Evolutionary conservation across 2,888 invertebrate species (phyloP).

Genomic region (Bugulina stolonifera): DNA sequence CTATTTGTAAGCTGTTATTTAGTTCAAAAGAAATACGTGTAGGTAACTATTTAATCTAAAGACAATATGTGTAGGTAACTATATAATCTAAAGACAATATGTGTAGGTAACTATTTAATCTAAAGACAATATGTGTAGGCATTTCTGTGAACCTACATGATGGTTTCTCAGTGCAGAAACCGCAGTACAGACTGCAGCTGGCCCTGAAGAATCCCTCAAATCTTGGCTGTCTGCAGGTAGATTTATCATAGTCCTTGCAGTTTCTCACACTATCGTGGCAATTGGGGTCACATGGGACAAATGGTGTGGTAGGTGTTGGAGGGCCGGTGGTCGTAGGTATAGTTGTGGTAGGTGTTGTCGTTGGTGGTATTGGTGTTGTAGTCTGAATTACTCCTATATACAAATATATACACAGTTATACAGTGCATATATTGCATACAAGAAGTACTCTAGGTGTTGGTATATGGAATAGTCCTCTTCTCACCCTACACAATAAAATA

Average conservation of each 20-base stretch:
- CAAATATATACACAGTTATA: too few relatives aligned
- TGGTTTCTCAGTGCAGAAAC: constrained; percentile 13
- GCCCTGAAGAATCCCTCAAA: constrained; percentile 1
- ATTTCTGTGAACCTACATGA: too few relatives aligned
- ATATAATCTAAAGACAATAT: too few relatives aligned
- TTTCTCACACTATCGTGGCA: background rate
- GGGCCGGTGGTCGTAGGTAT: background rate
- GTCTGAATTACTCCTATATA: background rate
- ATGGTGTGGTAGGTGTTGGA: background rate
- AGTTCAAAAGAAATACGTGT: too few relatives aligned
- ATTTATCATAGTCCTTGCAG: background rate
- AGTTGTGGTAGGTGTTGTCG: constrained; percentile 1
- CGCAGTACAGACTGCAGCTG: constrained; percentile 1
- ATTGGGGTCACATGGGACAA: constrained; percentile 11
- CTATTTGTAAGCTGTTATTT: too few relatives aligned
- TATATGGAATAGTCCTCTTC: too few relatives aligned
- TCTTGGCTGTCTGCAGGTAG: background rate
- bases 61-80: too few relatives aligned
- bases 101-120: too few relatives aligned
- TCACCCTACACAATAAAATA: too few relatives aligned
- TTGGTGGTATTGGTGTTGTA: background rate
- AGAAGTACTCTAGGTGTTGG: background rate
- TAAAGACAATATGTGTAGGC: too few relatives aligned
- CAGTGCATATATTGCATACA: background rate
- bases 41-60: too few relatives aligned